Evolutionary conservation across 2,113 vertebrate species (phyloP).

Genomic region (Enhydra lutris): DNA sequence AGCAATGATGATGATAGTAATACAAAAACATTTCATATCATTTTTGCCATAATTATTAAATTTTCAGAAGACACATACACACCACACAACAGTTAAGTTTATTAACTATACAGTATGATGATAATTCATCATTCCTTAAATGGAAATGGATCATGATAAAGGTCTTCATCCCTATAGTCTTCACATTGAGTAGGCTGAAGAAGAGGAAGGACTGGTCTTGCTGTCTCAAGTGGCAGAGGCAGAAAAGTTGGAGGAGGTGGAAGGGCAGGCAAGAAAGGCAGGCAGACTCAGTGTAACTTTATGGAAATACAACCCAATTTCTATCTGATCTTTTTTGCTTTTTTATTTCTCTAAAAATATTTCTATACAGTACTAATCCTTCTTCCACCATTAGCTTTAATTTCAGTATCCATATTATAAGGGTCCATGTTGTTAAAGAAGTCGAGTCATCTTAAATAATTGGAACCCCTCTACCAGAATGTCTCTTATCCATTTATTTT

Average conservation of each 20-base stretch:
- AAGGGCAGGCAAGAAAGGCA: neutral
- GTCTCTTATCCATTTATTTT: neutral
- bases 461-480: neutral
- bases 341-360: neutral
- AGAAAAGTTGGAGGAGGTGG: neutral
- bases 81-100: neutral
- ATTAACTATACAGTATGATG: neutral
- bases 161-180: neutral
- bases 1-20: neutral
- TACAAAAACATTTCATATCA: neutral
- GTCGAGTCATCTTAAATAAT: neutral
- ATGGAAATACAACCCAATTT: neutral
- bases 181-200: neutral
- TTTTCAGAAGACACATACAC: neutral
- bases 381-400: neutral
- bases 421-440: neutral
- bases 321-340: neutral
- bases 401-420: neutral
- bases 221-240: neutral
- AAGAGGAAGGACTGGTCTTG: neutral
- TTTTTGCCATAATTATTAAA: neutral
- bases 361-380: neutral
- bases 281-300: neutral
- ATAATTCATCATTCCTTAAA: neutral
- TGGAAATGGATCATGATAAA: neutral